A percentile compares a stretch with the other conserved stretches of the same genome.
Evolutionary conservation across 2,797 vertebrate species (phyloP).

Genomic region (Melanotaenia parkinsoni): DNA sequence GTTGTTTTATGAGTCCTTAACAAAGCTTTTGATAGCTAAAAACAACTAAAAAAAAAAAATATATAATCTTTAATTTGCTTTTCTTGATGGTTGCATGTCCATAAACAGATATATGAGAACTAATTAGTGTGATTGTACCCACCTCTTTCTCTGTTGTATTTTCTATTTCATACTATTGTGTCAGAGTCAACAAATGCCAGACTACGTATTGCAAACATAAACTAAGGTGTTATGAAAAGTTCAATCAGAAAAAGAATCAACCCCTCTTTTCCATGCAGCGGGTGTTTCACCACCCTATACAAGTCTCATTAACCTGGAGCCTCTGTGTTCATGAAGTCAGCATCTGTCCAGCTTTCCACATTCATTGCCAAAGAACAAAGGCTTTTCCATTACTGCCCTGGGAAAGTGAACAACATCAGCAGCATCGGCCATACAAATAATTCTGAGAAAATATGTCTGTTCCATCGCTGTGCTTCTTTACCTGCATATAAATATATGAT

Average conservation of each 20-base stretch:
- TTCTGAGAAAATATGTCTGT: conserved; percentile 59
- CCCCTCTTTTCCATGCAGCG: conserved; percentile 21
- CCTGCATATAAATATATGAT: conserved; percentile 4
- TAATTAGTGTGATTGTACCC: conserved; percentile 44
- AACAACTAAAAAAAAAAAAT: background rate
- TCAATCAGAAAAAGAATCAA: conserved; percentile 8
- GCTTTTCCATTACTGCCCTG: conserved; percentile 77
- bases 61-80: conserved; percentile 56
- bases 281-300: conserved; percentile 27
- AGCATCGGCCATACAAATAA: conserved; percentile 59
- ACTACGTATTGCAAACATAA: conserved; percentile 9
- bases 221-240: conserved; percentile 4
- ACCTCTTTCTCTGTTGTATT: conserved; percentile 32
- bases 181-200: conserved; percentile 22
- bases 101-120: conserved; percentile 40
- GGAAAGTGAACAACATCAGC: conserved; percentile 75
- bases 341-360: conserved; percentile 79
- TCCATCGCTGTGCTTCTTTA: conserved; percentile 21
- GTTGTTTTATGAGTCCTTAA: conserved; percentile 47
- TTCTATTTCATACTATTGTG: conserved; percentile 1
- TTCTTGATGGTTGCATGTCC: conserved; percentile 57
- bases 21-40: conserved; percentile 37
- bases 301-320: conserved; percentile 57
- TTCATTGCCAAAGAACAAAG: conserved; percentile 80
- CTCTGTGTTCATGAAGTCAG: conserved; percentile 71